Percentiles rank a stretch among this genome's conserved stretches.
Evolutionary conservation across 2,888 invertebrate species (phyloP).

Genomic region (Stictocephala bisonia): DNA sequence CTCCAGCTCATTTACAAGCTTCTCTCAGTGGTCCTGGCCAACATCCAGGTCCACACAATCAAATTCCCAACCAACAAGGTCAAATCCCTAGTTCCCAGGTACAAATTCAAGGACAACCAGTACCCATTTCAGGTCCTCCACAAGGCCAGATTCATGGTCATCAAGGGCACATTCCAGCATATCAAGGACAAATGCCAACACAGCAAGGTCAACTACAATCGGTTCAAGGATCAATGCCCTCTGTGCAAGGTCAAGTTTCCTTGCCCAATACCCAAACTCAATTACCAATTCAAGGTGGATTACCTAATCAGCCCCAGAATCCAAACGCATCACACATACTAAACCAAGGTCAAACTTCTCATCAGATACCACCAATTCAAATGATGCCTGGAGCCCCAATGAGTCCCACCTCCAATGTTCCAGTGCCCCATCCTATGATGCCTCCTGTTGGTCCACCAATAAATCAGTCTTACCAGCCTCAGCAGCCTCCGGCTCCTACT

Average conservation of each 20-base stretch:
- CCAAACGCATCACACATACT: background rate
- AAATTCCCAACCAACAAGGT: conserved; percentile 55
- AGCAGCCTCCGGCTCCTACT: background rate
- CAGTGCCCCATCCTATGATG: conserved; percentile 14
- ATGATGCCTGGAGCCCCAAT: conserved; percentile 38
- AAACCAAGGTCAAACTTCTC: background rate
- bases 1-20: conserved; percentile 61
- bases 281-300: background rate
- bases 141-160: background rate
- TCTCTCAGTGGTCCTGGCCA: conserved; percentile 59
- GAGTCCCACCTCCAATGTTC: conserved; percentile 7
- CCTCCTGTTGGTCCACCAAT: background rate
- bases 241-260: background rate
- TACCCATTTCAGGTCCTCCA: conserved; percentile 47
- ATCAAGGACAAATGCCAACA: background rate
- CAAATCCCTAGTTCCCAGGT: conserved; percentile 51
- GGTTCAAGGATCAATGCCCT: conserved; percentile 5
- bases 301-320: conserved; percentile 2
- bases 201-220: conserved; percentile 14
- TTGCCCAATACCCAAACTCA: background rate
- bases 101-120: conserved; percentile 45
- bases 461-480: conserved; percentile 28
- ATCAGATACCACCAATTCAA: background rate
- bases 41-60: conserved; percentile 54
- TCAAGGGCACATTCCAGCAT: conserved; percentile 20